Evolutionary conservation across 2,797 vertebrate species (phyloP).

Genomic region (Aratinga solstitialis): DNA sequence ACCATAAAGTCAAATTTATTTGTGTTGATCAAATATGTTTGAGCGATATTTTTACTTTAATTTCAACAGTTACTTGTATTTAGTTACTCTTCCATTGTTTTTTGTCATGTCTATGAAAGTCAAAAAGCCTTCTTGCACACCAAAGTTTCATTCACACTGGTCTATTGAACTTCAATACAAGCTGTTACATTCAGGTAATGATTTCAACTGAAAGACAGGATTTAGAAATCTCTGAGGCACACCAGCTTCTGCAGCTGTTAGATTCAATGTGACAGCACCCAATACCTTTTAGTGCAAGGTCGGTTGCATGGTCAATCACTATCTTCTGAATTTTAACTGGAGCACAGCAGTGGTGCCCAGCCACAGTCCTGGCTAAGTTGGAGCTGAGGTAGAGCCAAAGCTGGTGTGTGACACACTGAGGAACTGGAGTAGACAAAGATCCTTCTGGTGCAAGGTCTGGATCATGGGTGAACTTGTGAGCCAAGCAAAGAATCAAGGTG

Average conservation of each 20-base stretch:
- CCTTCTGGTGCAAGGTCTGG: background rate
- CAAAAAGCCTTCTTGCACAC: background rate
- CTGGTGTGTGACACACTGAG: accelerated
- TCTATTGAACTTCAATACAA: background rate
- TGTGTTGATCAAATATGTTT: background rate
- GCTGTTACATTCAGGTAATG: background rate
- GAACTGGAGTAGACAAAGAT: background rate
- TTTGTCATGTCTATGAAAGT: background rate
- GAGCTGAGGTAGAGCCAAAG: background rate
- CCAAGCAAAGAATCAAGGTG: background rate
- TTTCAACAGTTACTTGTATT: background rate
- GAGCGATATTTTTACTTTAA: background rate
- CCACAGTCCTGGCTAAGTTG: background rate
- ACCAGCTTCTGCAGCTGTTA: background rate
- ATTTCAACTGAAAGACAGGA: background rate
- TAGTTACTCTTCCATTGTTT: background rate
- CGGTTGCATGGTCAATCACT: background rate
- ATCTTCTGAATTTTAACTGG: background rate
- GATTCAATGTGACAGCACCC: background rate
- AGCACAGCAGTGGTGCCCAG: background rate
- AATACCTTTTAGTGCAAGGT: background rate
- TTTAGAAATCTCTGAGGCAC: background rate
- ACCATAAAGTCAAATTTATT: background rate
- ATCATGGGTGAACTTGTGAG: accelerated
- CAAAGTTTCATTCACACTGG: background rate